Conservation (phyloP, 2,888 invertebrate species). For the Acrocyrtus sp. region DNA sequence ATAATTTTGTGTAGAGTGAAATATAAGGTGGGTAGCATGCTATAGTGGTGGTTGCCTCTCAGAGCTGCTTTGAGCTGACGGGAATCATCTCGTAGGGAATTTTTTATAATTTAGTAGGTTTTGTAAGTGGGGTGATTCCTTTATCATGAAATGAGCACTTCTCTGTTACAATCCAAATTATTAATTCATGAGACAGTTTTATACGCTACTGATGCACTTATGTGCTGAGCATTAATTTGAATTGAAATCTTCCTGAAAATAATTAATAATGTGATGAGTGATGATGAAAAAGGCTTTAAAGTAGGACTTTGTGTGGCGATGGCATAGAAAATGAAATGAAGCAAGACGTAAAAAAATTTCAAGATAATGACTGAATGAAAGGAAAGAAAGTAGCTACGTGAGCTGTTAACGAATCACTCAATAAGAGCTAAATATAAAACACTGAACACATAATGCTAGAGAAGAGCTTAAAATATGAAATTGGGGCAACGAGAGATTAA, state of each 20-base stretch:
- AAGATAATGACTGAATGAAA: no score
- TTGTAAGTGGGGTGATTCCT: background rate
- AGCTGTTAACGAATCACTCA: no score
- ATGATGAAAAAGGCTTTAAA: background rate
- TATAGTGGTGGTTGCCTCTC: background rate
- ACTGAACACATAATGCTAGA: no score
- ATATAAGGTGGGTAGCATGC: slow-evolving; percentile 7
- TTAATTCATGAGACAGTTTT: background rate
- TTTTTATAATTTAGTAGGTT: background rate
- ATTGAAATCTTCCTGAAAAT: background rate
- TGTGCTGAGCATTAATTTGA: background rate
- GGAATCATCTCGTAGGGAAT: background rate
- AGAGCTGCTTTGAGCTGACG: background rate
- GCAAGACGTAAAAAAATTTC: no score
- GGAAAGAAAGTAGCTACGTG: no score
- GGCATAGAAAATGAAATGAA: no score
- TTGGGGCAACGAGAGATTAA: no score
- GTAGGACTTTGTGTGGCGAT: no score
- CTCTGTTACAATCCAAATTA: background rate
- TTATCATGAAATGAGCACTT: background rate
- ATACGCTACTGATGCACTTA: background rate
- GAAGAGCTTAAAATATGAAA: no score
- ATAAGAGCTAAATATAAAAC: no score
- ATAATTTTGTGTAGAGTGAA: slow-evolving; percentile 39
- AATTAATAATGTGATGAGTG: background rate